Evolutionary conservation across 2,113 vertebrate genomes (phyloP).

Genomic region (Erpornis zantholeuca): DNA sequence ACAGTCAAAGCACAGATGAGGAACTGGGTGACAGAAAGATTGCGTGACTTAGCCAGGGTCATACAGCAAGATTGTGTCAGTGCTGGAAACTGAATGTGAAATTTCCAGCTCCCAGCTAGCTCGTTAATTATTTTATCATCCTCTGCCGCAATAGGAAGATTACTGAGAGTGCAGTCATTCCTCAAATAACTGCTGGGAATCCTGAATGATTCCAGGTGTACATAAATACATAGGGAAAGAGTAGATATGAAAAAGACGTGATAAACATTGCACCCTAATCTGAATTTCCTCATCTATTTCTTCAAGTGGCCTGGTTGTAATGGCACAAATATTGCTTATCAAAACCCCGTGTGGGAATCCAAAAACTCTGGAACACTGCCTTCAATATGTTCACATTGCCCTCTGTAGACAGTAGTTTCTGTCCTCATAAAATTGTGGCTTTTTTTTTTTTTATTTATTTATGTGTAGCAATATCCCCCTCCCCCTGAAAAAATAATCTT

Average conservation of each 20-base stretch:
- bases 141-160: neutral
- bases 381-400: neutral
- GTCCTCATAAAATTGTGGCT: neutral
- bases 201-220: neutral
- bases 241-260: neutral
- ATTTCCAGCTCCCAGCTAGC: neutral
- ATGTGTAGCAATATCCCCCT: neutral
- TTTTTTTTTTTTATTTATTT: neutral
- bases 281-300: neutral
- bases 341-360: neutral
- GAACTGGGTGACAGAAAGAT: slow-evolving; percentile 5
- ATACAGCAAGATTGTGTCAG: slow-evolving; percentile 13
- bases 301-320: neutral
- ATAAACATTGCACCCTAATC: neutral
- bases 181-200: neutral
- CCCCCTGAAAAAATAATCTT: neutral
- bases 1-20: neutral
- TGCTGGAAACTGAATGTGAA: neutral
- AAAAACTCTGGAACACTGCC: neutral
- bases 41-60: neutral
- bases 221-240: neutral
- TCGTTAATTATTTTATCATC: neutral
- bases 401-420: neutral
- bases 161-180: neutral
- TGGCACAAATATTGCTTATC: neutral